Conservation (phyloP, 2,113 vertebrate genomes). For the Hepsetus odoe region DNA sequence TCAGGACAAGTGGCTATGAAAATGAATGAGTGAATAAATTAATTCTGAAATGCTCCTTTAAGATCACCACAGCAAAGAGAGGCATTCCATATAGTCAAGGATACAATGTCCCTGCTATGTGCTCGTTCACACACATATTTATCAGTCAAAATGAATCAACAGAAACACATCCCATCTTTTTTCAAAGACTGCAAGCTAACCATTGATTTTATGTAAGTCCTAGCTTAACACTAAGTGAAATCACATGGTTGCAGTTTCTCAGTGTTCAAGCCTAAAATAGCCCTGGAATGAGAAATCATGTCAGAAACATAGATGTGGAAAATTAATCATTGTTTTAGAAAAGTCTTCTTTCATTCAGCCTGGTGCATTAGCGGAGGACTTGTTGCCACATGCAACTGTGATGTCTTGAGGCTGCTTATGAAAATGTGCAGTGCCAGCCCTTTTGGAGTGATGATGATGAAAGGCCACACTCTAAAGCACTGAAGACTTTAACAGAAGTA, state of each 20-base stretch:
- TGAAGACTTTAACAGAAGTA: background rate
- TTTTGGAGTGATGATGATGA: background rate
- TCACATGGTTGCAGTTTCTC: background rate
- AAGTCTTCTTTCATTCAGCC: background rate
- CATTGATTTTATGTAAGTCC: background rate
- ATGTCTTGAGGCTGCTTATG: no score
- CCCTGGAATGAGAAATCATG: background rate
- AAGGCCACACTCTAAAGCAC: background rate
- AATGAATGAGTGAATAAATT: no score
- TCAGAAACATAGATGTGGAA: background rate
- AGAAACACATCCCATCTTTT: no score
- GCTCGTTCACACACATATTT: no score
- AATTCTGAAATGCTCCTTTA: no score
- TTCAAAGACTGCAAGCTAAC: background rate
- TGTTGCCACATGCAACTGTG: no score
- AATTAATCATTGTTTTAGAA: background rate
- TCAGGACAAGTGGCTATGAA: no score
- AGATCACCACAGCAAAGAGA: no score
- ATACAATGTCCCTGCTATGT: no score
- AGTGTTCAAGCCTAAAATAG: background rate
- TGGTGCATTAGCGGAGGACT: background rate
- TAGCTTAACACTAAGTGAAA: background rate
- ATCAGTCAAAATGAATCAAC: no score
- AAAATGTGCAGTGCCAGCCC: background rate
- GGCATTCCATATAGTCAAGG: no score